Evolutionary conservation across 2,797 vertebrate species (phyloP), one percentile per base, ranked within the genome.

Genomic region (Phylloscopus collybita): DNA sequence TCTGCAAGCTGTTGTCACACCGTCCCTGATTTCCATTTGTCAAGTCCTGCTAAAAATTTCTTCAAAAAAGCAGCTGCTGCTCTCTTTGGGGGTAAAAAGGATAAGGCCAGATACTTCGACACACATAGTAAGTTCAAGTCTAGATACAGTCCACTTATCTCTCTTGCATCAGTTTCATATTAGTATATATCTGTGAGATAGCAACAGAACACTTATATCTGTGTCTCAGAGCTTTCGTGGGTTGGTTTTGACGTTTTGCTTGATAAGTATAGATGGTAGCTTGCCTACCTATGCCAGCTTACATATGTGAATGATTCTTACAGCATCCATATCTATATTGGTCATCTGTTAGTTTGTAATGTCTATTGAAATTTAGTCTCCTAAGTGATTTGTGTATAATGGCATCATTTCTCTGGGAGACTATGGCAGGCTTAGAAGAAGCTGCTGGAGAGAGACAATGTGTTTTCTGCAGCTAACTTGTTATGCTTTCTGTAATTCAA

Each of bases 31-130:
- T 99, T 99, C 97, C 99, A 99, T 78, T 95, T 99, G 93, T 99
- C 99, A 67, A 99, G 99, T 96, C 99, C 99, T 19, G 99, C 99
- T 71, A 99, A 99, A 98, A 99, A 98, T 96, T 99, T 99, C 97
- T 99, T 99, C 97, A 99, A 99, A 97, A 99, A 99, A 97, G 99
- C 99, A 25, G 99, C 99, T 19, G 99, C 99, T 45, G 99, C 99
- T 19, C 98, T 99, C 38, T 99, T 99, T 45, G 99, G 99, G 51
- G 99, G 99, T 74, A 99, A 98, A 97, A 99, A 99, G 95, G 99
- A 99, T 97, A 99, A 99, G 97, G 98, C 99, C 93, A 99, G 99
- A 98, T 99, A 99, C 96, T 99, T 99, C 5, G 99, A 99, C 76
- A 98, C 98, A 40, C 98, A 99, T 16, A 99, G 99, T 99, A 98